A percentile compares a stretch with the other conserved stretches of the same genome.
phyloP scores from a whole-genome alignment of 1,140 invertebrate genomes.

The Halyomorpha halys region DNA sequence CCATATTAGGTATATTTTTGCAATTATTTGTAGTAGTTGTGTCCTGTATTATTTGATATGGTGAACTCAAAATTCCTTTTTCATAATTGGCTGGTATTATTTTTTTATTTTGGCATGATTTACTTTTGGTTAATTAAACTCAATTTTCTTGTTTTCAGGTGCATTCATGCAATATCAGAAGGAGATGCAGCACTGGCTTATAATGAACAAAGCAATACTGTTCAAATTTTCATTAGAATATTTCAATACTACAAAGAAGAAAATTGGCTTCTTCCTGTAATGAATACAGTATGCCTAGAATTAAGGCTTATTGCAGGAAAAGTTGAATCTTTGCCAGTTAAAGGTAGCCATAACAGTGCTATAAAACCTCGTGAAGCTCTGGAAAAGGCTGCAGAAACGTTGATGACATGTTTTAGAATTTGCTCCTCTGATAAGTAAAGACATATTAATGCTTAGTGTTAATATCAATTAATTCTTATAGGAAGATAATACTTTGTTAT shows the following conservation, averaged over 20 bases:
- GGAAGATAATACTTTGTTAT: too few relatives aligned
- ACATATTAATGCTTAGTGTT: background rate
- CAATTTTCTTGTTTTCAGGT: constrained; percentile 44
- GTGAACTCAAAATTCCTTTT: background rate
- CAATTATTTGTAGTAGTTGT: background rate
- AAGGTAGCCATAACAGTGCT: constrained; percentile 29
- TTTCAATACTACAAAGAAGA: constrained; percentile 85
- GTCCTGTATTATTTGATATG: constrained; percentile 36
- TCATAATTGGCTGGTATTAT: background rate
- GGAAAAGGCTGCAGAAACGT: constrained; percentile 86
- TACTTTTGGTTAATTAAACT: too few relatives aligned
- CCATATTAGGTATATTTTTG: constrained; percentile 25
- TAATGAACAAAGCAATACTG: constrained; percentile 61
- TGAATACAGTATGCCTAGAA: constrained; percentile 82
- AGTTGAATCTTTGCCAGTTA: constrained; percentile 51
- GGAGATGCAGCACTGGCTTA: constrained; percentile 67
- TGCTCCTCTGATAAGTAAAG: constrained; percentile 85
- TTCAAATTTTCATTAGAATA: constrained; percentile 69
- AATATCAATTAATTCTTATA: background rate
- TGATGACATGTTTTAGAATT: constrained; percentile 90
- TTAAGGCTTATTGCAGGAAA: constrained; percentile 70
- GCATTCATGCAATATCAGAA: constrained; percentile 49
- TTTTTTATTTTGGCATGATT: too few relatives aligned
- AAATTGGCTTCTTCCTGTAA: constrained; percentile 88
- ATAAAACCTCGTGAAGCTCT: constrained; percentile 61